phyloP scores from a whole-genome alignment of 2,113 vertebrate genomes.

The Sorex fumeus region DNA sequence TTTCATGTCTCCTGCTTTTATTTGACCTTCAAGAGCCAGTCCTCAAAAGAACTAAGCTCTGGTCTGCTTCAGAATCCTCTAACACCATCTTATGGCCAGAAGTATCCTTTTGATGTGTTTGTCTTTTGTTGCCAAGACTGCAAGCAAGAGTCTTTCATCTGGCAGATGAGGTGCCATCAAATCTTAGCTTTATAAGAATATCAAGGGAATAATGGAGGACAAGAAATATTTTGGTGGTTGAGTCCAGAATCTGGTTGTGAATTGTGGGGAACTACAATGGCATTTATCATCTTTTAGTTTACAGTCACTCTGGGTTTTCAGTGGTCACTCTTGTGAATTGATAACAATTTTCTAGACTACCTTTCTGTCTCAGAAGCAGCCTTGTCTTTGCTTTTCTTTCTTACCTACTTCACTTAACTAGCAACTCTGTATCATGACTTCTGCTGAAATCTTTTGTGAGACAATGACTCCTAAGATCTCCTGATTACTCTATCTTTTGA shows the following conservation, averaged over 20 bases:
- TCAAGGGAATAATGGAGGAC: neutral
- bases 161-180: neutral
- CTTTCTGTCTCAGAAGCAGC: neutral
- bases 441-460: neutral
- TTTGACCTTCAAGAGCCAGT: conserved; percentile 49
- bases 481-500: neutral
- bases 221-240: neutral
- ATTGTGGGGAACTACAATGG: neutral
- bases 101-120: neutral
- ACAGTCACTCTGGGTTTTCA: neutral
- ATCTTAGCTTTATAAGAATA: conserved; percentile 5
- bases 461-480: neutral
- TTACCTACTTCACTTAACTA: neutral
- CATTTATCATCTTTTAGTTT: conserved; percentile 38
- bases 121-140: neutral
- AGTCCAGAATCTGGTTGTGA: neutral
- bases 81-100: neutral
- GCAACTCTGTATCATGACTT: neutral
- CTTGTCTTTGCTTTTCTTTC: neutral
- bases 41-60: conserved; percentile 9
- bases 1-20: neutral
- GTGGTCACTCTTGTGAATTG: conserved; percentile 38
- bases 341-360: neutral
- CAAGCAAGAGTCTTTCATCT: no score
- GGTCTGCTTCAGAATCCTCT: neutral